Percentiles rank a stretch among this genome's conserved stretches.
These are phyloP conservation scores for Sus cebifrons DNA, from an alignment of 2,797 vertebrate species.

Conservation along the genomic window DNA sequence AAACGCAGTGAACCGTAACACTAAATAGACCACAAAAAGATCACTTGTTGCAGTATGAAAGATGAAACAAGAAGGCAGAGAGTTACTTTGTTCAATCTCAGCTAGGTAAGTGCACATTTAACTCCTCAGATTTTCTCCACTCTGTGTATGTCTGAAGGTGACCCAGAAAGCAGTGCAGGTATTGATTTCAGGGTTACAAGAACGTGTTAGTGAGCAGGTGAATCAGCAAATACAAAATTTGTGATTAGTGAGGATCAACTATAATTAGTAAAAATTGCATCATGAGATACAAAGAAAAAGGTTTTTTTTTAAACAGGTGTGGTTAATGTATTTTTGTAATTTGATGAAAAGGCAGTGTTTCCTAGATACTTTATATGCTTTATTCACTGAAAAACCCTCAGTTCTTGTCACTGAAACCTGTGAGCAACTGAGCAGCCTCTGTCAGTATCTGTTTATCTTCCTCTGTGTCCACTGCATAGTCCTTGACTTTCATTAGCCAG, in stretches of 20 bases:
- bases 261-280: background rate
- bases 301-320: background rate
- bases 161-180: background rate
- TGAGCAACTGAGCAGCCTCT: constrained; percentile 94
- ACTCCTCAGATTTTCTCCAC: background rate
- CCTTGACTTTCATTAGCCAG: constrained; percentile 95
- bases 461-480: constrained; percentile 94
- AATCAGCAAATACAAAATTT: background rate
- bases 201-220: background rate
- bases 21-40: background rate
- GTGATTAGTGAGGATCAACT: background rate
- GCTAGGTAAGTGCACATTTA: background rate
- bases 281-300: background rate
- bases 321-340: background rate
- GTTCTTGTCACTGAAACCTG: constrained; percentile 87
- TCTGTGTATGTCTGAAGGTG: background rate
- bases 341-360: background rate
- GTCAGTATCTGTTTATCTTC: constrained; percentile 97
- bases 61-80: background rate
- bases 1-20: too few relatives aligned
- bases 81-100: background rate
- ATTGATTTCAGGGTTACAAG: background rate
- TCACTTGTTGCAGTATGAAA: rapidly evolving
- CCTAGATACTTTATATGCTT: background rate
- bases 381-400: constrained; percentile 72